phyloP scores from a whole-genome alignment of 2,888 invertebrate species.

The Nyleta sp. region DNA sequence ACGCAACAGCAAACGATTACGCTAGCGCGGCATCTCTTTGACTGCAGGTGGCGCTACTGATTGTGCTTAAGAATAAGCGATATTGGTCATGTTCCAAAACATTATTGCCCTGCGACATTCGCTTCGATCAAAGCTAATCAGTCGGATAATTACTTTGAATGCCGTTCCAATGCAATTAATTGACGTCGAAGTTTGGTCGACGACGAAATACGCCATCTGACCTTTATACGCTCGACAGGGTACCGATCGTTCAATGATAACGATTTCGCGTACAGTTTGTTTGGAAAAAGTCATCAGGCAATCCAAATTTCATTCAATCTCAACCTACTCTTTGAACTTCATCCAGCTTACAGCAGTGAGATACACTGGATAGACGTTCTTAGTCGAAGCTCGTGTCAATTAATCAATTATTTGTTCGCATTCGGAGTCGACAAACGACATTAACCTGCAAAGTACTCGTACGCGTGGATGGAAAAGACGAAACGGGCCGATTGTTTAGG shows the following conservation, averaged over 20 bases:
- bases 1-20: slow-evolving; percentile 51
- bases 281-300: no score
- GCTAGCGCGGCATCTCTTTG: slow-evolving; percentile 22
- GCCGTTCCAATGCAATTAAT: slow-evolving; percentile 3
- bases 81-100: neutral
- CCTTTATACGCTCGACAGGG: neutral
- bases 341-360: no score
- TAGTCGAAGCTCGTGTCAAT: slow-evolving; percentile 16
- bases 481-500: slow-evolving; percentile 32
- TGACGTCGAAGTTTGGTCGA: neutral
- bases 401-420: slow-evolving; percentile 26
- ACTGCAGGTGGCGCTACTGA: slow-evolving; percentile 15
- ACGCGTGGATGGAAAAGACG: no score
- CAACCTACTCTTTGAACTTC: no score
- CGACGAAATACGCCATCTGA: no score
- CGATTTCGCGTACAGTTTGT: neutral
- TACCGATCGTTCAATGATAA: neutral
- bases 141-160: slow-evolving; percentile 5
- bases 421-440: slow-evolving; percentile 26
- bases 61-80: slow-evolving; percentile 31
- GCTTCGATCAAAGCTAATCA: slow-evolving; percentile 29
- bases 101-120: neutral
- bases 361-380: no score
- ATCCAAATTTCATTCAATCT: no score
- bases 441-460: slow-evolving; percentile 23